phyloP scores from a whole-genome alignment of 1,140 invertebrate genomes.

The Hypothenemus hampei region DNA sequence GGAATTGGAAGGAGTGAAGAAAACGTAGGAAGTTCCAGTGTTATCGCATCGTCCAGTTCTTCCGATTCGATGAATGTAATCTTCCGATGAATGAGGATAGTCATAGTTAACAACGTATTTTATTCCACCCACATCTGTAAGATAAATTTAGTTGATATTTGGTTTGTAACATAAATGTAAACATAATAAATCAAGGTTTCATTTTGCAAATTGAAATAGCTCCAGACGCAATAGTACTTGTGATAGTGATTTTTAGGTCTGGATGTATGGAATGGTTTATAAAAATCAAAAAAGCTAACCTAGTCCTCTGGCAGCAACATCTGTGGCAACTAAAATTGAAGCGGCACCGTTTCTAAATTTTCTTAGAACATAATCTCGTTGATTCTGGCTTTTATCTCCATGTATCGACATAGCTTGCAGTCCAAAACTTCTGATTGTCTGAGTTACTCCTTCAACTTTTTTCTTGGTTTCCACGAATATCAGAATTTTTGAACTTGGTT shows the following conservation, averaged over 20 bases:
- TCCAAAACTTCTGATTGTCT: slow-evolving; percentile 83
- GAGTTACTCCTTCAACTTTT: slow-evolving; percentile 90
- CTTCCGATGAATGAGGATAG: slow-evolving; percentile 96
- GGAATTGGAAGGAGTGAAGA: slow-evolving; percentile 90
- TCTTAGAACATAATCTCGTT: slow-evolving; percentile 91
- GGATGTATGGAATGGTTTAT: too few relatives aligned
- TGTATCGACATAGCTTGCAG: slow-evolving; percentile 93
- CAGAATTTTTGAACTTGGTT: slow-evolving; percentile 86
- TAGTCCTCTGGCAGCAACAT: slow-evolving; percentile 95
- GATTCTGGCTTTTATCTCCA: slow-evolving; percentile 95
- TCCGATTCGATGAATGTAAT: slow-evolving; percentile 99
- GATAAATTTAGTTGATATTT: too few relatives aligned
- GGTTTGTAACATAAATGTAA: too few relatives aligned
- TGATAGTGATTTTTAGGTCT: too few relatives aligned
- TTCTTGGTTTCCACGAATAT: slow-evolving; percentile 98
- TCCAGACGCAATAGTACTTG: too few relatives aligned
- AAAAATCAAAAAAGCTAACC: too few relatives aligned
- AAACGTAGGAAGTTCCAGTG: slow-evolving; percentile 96
- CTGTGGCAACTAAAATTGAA: slow-evolving; percentile 94
- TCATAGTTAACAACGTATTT: slow-evolving; percentile 99
- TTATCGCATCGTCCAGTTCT: slow-evolving; percentile 88
- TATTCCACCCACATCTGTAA: slow-evolving; percentile 99
- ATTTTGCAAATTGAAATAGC: too few relatives aligned
- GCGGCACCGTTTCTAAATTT: slow-evolving; percentile 90
- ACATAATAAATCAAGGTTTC: too few relatives aligned